phyloP scores from a whole-genome alignment of 2,888 invertebrate genomes.

The Cheilosia grossa region DNA sequence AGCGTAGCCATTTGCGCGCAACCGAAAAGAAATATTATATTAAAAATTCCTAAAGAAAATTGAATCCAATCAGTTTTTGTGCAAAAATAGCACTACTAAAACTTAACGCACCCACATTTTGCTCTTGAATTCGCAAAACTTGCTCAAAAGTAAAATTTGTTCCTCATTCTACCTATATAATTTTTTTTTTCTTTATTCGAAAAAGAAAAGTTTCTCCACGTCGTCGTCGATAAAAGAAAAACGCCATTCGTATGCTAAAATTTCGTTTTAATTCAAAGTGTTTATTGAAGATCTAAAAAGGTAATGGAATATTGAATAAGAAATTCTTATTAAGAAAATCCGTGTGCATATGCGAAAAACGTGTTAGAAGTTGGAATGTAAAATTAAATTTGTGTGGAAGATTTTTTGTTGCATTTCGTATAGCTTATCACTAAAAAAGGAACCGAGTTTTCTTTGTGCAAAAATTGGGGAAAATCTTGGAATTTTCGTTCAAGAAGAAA shows the following conservation, averaged over 20 bases:
- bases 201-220: conserved; percentile 68
- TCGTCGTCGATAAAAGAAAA: conserved; percentile 59
- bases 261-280: conserved; percentile 59
- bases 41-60: conserved; percentile 39
- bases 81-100: conserved; percentile 23
- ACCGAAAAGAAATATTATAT: conserved; percentile 41
- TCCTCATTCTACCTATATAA: conserved; percentile 1
- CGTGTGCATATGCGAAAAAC: conserved; percentile 60
- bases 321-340: conserved; percentile 21
- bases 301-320: conserved; percentile 27
- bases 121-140: conserved; percentile 13
- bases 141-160: conserved; percentile 19
- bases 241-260: conserved; percentile 67
- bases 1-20: conserved; percentile 73
- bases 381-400: conserved; percentile 19
- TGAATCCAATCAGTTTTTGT: conserved; percentile 34
- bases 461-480: background rate
- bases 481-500: background rate
- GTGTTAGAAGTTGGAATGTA: conserved; percentile 55
- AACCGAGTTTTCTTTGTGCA: conserved; percentile 17
- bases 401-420: conserved; percentile 2
- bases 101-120: conserved; percentile 42
- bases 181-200: conserved; percentile 18
- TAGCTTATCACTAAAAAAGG: conserved; percentile 15
- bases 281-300: conserved; percentile 45